Conservation (phyloP, 2,888 invertebrate genomes). For the Taphrorychus bicolor region DNA sequence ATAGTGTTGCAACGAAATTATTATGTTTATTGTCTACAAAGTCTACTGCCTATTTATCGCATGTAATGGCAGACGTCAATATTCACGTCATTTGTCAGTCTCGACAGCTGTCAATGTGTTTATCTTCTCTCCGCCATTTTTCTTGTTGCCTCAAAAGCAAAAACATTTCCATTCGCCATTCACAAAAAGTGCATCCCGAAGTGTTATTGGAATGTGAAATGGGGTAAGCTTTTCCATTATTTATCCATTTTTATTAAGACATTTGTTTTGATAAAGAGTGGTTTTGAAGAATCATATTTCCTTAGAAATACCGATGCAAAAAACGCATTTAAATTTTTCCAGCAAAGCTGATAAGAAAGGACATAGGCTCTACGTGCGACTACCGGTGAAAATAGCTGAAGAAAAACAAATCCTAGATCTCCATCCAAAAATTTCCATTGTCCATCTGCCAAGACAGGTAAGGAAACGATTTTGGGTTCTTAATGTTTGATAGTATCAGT, state of each 20-base stretch:
- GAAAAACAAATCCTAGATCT: slow-evolving; percentile 51
- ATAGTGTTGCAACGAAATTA: no score
- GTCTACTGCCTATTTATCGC: no score
- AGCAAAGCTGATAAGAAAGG: not conserved
- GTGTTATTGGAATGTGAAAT: not conserved
- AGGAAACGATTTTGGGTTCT: not conserved
- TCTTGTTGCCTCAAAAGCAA: no score
- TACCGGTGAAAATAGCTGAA: slow-evolving; percentile 52
- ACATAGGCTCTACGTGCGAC: slow-evolving; percentile 50
- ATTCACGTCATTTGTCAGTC: no score
- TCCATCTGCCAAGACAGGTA: slow-evolving; percentile 53
- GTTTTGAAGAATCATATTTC: not conserved
- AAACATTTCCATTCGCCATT: no score
- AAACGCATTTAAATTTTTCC: not conserved
- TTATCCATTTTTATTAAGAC: not conserved
- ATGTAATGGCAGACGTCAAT: no score
- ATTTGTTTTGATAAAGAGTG: not conserved
- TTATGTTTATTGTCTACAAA: no score
- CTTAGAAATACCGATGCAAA: not conserved
- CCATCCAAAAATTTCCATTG: slow-evolving; percentile 52
- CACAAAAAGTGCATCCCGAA: no score
- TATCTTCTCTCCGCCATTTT: no score
- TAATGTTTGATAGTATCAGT: not conserved
- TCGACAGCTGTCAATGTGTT: no score
- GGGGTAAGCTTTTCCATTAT: not conserved